Evolutionary conservation across 2,113 vertebrate genomes (phyloP).

Genomic region (Tenebrosternarchus preto): DNA sequence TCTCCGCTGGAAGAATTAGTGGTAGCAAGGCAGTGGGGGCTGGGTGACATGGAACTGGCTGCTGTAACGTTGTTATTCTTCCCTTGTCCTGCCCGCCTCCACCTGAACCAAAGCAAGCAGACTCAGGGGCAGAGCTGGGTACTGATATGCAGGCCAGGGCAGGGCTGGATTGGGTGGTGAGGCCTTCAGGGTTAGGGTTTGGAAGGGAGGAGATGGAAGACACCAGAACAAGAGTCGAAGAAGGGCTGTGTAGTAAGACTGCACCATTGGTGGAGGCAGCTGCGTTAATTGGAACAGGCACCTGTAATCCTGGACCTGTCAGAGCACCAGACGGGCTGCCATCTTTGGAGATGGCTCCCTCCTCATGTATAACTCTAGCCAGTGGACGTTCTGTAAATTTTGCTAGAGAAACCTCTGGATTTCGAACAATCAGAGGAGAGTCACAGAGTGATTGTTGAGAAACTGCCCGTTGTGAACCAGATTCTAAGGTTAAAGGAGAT

Average conservation of each 20-base stretch:
- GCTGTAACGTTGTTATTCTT: conserved; percentile 72
- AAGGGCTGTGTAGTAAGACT: conserved; percentile 69
- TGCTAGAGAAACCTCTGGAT: conserved; percentile 86
- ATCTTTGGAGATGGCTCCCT: conserved; percentile 59
- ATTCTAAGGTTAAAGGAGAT: conserved; percentile 78
- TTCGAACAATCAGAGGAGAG: conserved; percentile 88
- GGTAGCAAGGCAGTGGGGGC: conserved; percentile 88
- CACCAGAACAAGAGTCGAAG: conserved; percentile 71
- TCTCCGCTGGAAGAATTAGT: conserved; percentile 84
- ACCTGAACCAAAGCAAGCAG: conserved; percentile 57
- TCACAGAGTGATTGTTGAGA: conserved; percentile 78
- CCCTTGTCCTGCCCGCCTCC: conserved; percentile 57
- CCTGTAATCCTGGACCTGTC: conserved; percentile 75
- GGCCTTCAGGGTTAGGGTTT: conserved; percentile 56
- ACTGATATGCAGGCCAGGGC: conserved; percentile 70
- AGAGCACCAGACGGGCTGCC: conserved; percentile 59
- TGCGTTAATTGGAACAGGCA: conserved; percentile 86
- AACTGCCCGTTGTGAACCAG: conserved; percentile 77
- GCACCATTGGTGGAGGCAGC: conserved; percentile 71
- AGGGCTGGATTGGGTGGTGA: conserved; percentile 61
- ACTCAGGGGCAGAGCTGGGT: conserved; percentile 62
- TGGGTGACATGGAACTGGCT: conserved; percentile 89
- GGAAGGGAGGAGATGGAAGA: conserved; percentile 71
- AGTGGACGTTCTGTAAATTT: conserved; percentile 82
- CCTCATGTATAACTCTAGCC: conserved; percentile 63